phyloP scores from a whole-genome alignment of 2,113 vertebrate genomes.

The Potamarius usumacintae region DNA sequence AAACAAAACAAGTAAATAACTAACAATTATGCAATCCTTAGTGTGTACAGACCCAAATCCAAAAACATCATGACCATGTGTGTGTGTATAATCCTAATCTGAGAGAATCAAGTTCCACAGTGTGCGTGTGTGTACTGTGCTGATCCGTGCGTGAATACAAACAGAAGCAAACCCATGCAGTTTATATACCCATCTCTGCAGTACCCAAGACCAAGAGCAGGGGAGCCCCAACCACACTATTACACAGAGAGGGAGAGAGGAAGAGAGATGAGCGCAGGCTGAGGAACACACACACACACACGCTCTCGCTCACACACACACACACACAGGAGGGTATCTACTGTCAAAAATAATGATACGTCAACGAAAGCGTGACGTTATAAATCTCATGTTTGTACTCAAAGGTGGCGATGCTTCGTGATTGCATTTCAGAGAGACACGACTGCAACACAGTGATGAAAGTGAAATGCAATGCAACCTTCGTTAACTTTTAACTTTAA shows the following conservation, averaged over 20 bases:
- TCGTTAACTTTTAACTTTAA: neutral
- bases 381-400: neutral
- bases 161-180: conserved; percentile 79
- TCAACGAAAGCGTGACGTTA: neutral
- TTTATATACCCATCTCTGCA: conserved; percentile 78
- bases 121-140: neutral
- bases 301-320: conserved; percentile 28
- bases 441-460: neutral
- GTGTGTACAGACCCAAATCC: neutral
- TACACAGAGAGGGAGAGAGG: conserved; percentile 73
- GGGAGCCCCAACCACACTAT: conserved; percentile 76
- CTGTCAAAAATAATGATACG: neutral
- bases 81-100: neutral
- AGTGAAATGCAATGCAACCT: neutral
- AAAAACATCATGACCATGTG: neutral
- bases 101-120: neutral
- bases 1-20: neutral
- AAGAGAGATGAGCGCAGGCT: conserved; percentile 66
- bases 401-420: neutral
- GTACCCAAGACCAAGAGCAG: conserved; percentile 79
- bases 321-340: neutral
- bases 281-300: conserved; percentile 41
- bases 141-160: conserved; percentile 53
- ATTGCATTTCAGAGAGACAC: neutral
- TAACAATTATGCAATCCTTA: neutral